phyloP scores from a whole-genome alignment of 1,140 invertebrate species.

The Planococcus citri region DNA sequence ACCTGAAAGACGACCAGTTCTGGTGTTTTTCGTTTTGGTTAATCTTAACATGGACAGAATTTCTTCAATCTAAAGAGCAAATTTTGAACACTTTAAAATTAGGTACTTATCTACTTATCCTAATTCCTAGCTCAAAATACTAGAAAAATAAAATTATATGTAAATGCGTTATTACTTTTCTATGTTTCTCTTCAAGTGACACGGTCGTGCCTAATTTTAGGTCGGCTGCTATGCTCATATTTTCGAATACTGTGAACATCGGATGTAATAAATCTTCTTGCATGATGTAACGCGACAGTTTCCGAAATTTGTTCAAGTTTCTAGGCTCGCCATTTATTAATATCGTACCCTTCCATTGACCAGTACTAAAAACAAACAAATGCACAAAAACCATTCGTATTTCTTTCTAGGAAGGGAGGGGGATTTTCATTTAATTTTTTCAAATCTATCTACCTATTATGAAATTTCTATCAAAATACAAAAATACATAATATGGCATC shows the following conservation, averaged over 20 bases:
- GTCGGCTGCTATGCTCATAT: constrained; percentile 69
- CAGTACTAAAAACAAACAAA: neutral
- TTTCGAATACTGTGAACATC: constrained; percentile 63
- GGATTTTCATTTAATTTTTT: too few species aligned
- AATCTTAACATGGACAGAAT: constrained; percentile 22
- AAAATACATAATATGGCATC: too few species aligned
- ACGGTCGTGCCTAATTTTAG: constrained; percentile 54
- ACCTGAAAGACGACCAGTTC: constrained; percentile 61
- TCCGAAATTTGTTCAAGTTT: constrained; percentile 39
- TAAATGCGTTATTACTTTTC: too few species aligned
- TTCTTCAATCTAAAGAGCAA: constrained; percentile 23
- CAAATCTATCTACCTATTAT: too few species aligned
- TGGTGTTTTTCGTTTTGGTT: constrained; percentile 40
- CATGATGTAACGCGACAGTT: constrained; percentile 78
- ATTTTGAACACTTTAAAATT: neutral
- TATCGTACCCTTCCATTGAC: constrained; percentile 15
- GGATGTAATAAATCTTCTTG: constrained; percentile 72
- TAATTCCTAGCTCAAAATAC: neutral
- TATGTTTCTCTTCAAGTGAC: constrained; percentile 18
- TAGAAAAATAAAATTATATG: constrained; percentile 12
- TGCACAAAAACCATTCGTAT: too few species aligned
- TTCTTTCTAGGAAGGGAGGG: too few species aligned
- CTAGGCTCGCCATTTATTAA: constrained; percentile 15
- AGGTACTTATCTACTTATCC: neutral
- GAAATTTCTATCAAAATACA: too few species aligned